These are phyloP conservation scores for Brachyptera putata DNA, from an alignment of 2,888 invertebrate species.

Conservation along the genomic window DNA sequence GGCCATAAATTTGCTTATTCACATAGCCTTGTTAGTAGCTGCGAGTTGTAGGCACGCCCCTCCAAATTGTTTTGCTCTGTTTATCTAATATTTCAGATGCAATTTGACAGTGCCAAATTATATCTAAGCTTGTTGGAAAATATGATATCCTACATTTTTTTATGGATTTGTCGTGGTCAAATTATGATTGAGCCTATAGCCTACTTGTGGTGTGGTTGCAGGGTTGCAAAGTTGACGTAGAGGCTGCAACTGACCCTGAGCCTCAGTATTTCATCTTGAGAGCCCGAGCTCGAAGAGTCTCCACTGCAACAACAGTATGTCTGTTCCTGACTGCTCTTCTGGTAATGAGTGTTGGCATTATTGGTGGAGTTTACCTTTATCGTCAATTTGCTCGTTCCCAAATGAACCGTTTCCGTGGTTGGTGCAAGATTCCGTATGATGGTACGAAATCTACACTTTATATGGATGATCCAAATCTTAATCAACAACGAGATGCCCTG, in stretches of 20 bases:
- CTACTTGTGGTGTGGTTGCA: conserved; percentile 35
- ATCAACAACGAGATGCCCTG: conserved; percentile 30
- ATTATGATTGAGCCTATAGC: no score
- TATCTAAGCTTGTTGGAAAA: no score
- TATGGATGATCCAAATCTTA: conserved; percentile 32
- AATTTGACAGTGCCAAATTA: no score
- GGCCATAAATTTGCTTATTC: no score
- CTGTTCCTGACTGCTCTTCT: conserved; percentile 64
- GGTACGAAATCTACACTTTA: conserved; percentile 30
- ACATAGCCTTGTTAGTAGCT: no score
- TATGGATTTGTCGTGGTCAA: no score
- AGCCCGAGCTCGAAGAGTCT: conserved; percentile 53
- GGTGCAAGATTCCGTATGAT: conserved; percentile 62
- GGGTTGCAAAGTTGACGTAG: conserved; percentile 45
- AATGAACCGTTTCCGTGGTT: conserved; percentile 59
- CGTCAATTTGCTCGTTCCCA: conserved; percentile 61
- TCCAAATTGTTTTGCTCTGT: no score
- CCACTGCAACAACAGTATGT: conserved; percentile 60
- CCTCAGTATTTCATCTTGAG: conserved; percentile 47
- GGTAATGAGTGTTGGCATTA: conserved; percentile 64
- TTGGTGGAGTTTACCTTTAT: conserved; percentile 71
- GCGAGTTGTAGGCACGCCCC: no score
- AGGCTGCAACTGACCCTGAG: conserved; percentile 44
- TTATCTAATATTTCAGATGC: no score
- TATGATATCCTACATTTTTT: no score